phyloP scores from a whole-genome alignment of 1,140 invertebrate species.

The Lamellibrachia luymesi region DNA sequence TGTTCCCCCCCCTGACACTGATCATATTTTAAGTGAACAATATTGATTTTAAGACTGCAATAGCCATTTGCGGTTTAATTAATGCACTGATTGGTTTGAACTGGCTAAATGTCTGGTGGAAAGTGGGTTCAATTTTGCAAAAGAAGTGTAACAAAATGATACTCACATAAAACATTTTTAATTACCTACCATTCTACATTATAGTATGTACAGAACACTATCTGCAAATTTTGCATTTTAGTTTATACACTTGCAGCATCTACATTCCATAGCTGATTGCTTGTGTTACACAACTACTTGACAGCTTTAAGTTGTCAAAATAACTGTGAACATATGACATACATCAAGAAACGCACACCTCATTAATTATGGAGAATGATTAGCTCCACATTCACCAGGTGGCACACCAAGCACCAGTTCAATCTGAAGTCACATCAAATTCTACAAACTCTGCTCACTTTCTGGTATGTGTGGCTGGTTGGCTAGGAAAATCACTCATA shows the following conservation, averaged over 20 bases:
- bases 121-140: background rate
- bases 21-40: too few species aligned
- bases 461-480: background rate
- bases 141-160: background rate
- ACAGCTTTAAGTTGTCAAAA: constrained; percentile 1
- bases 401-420: background rate
- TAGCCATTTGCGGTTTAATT: background rate
- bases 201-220: background rate
- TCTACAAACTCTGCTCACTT: background rate
- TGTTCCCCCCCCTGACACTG: too few species aligned
- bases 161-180: background rate
- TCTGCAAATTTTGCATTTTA: background rate
- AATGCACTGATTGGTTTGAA: background rate
- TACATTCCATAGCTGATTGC: background rate
- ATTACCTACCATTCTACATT: background rate
- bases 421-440: background rate
- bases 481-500: background rate
- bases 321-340: background rate
- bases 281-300: background rate
- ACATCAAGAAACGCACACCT: background rate
- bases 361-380: background rate
- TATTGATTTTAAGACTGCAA: too few species aligned
- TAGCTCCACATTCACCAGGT: background rate
- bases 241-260: background rate
- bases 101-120: background rate